phyloP scores from a whole-genome alignment of 1,140 invertebrate genomes.

The Cyphomyrmex costatus region DNA sequence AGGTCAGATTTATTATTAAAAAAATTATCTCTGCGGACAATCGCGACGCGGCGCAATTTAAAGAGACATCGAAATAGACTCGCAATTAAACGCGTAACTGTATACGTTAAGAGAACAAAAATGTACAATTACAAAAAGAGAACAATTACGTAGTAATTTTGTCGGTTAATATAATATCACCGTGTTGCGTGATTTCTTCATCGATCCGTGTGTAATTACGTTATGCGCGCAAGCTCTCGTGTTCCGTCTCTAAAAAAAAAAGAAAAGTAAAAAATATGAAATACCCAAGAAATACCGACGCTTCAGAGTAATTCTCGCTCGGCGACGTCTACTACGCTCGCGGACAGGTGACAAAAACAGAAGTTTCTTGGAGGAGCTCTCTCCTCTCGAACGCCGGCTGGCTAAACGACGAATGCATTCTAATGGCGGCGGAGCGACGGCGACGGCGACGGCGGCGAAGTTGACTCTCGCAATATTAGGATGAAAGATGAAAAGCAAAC shows the following conservation, averaged over 20 bases:
- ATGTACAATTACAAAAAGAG: too few relatives aligned
- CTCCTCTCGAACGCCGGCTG: slow-evolving; percentile 17
- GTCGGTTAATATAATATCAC: slow-evolving; percentile 3
- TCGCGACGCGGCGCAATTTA: not conserved
- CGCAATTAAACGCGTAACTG: not conserved
- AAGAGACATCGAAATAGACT: not conserved
- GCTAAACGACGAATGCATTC: slow-evolving; percentile 43
- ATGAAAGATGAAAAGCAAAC: slow-evolving; percentile 56
- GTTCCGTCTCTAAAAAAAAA: slow-evolving; percentile 8
- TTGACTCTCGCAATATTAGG: slow-evolving; percentile 57
- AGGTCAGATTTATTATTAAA: not conserved
- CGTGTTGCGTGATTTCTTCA: slow-evolving; percentile 13
- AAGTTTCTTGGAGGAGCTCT: slow-evolving; percentile 7
- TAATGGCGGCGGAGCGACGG: slow-evolving; percentile 31
- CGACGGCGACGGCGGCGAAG: not conserved
- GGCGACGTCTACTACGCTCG: not conserved
- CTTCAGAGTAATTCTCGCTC: not conserved
- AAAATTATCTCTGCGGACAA: not conserved
- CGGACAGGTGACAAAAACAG: slow-evolving; percentile 9
- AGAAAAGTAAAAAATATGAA: not conserved
- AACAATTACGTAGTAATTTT: not conserved
- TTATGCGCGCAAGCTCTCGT: not conserved
- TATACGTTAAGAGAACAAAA: not conserved
- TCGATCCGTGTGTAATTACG: slow-evolving; percentile 11
- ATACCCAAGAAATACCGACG: not conserved